Conservation (phyloP, 2,888 invertebrate species). For the Agrochola litura region DNA sequence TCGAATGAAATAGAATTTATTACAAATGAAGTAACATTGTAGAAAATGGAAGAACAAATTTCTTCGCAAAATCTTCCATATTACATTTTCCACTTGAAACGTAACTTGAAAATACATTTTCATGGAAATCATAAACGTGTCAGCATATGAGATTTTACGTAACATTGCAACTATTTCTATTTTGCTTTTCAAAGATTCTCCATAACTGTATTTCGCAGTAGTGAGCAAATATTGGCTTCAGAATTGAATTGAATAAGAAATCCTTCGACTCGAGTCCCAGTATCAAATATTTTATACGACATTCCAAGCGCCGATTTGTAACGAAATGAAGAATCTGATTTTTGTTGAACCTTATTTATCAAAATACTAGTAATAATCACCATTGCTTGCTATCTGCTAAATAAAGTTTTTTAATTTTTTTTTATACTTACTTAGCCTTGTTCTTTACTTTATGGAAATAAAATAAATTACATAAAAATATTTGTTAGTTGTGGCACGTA, state of each 20-base stretch:
- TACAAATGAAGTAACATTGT: not conserved
- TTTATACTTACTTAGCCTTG: not conserved
- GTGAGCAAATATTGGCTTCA: constrained; percentile 47
- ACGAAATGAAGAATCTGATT: not conserved
- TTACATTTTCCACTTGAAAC: constrained; percentile 17
- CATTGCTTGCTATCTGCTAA: no score
- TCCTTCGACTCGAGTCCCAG: constrained; percentile 14
- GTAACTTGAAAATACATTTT: constrained; percentile 17
- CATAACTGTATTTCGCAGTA: constrained; percentile 34
- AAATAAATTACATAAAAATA: not conserved
- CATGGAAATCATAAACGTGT: constrained; percentile 10
- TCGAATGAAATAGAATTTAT: not conserved
- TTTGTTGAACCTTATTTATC: not conserved
- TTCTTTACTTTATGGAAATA: not conserved
- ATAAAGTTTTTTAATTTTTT: no score
- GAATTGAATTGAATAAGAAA: constrained; percentile 46
- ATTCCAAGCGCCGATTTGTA: constrained; percentile 6
- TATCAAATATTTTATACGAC: constrained; percentile 39
- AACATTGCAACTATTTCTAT: constrained; percentile 21
- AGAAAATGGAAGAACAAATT: not conserved
- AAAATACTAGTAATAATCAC: no score
- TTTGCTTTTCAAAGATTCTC: constrained; percentile 29
- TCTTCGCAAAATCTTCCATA: not conserved
- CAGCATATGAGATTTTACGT: constrained; percentile 22
- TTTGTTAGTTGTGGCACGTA: constrained; percentile 14